These are phyloP conservation scores for Porites rus DNA, from an alignment of 92 coral and sea anemone genomes.

Conservation along the genomic window DNA sequence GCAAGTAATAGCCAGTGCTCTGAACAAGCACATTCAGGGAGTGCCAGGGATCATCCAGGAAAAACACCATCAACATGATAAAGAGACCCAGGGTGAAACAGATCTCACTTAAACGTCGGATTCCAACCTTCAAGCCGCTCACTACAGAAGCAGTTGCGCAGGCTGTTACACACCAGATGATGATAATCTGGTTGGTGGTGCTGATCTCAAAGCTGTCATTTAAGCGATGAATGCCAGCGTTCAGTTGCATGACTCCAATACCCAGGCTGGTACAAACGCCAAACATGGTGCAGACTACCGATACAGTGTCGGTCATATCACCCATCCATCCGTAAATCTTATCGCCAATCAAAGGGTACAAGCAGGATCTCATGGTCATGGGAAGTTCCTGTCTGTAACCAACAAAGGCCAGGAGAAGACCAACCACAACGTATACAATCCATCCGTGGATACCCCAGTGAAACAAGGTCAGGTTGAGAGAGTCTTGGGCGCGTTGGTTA, in stretches of 20 bases:
- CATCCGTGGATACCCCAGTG: slow-evolving; percentile 99
- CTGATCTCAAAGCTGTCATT: slow-evolving; percentile 59
- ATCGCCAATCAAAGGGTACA: slow-evolving; percentile 89
- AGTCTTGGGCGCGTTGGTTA: slow-evolving; percentile 95
- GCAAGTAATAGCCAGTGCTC: slow-evolving; percentile 86
- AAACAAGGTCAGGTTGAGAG: slow-evolving; percentile 86
- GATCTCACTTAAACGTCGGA: slow-evolving; percentile 89
- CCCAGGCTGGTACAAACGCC: slow-evolving; percentile 98
- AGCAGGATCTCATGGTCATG: slow-evolving; percentile 93
- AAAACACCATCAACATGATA: slow-evolving; percentile 78
- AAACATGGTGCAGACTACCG: slow-evolving; percentile 91
- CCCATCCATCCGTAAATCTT: slow-evolving; percentile 87
- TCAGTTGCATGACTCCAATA: slow-evolving; percentile 85
- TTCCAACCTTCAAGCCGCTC: slow-evolving; percentile 85
- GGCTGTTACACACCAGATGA: slow-evolving; percentile 90
- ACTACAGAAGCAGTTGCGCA: slow-evolving; percentile 88
- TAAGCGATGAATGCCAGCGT: slow-evolving; percentile 76
- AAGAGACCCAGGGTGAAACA: slow-evolving; percentile 84
- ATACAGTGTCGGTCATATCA: slow-evolving; percentile 84
- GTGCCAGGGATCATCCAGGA: slow-evolving; percentile 85
- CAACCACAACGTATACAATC: slow-evolving; percentile 91
- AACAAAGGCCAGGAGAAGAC: slow-evolving; percentile 84
- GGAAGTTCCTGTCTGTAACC: slow-evolving; percentile 84
- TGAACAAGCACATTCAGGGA: slow-evolving; percentile 82
- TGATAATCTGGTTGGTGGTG: slow-evolving; percentile 72